phyloP scores from a whole-genome alignment of 2,888 invertebrate genomes.

The Taphrorychus bicolor region DNA sequence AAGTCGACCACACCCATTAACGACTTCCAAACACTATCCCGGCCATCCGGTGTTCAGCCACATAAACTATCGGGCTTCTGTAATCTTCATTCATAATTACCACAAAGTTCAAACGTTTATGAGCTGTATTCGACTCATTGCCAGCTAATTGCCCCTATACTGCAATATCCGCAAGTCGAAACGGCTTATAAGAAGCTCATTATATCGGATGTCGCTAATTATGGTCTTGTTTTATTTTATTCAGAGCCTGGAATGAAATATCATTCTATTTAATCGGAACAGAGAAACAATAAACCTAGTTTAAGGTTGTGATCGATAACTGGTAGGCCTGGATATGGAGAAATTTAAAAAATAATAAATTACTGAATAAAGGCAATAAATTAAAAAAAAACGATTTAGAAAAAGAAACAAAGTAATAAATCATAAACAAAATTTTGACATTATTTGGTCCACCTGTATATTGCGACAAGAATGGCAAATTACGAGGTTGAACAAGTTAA shows the following conservation, averaged over 20 bases:
- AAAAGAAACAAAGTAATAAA: too few relatives aligned
- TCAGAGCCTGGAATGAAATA: slow-evolving; percentile 7
- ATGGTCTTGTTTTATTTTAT: slow-evolving; percentile 24
- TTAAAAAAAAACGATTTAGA: too few relatives aligned
- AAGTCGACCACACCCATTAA: not conserved
- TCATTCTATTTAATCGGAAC: slow-evolving; percentile 3
- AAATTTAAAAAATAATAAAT: too few relatives aligned
- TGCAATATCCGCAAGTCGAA: slow-evolving; percentile 50
- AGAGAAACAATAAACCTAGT: not conserved
- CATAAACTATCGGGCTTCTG: slow-evolving; percentile 16
- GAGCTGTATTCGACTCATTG: slow-evolving; percentile 46
- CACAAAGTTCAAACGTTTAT: slow-evolving; percentile 36
- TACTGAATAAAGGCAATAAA: too few relatives aligned
- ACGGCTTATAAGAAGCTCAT: slow-evolving; percentile 47
- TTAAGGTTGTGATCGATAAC: not conserved
- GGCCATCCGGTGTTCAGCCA: not conserved
- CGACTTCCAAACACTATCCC: not conserved
- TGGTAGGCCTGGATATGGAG: too few relatives aligned
- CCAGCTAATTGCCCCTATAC: slow-evolving; percentile 52
- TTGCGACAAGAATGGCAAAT: too few relatives aligned
- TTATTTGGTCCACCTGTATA: too few relatives aligned
- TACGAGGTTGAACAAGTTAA: too few relatives aligned
- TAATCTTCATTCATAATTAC: slow-evolving; percentile 27
- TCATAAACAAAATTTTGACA: too few relatives aligned
- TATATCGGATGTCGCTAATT: slow-evolving; percentile 44